These are phyloP conservation scores for Cyclopterus lumpus DNA, from an alignment of 2,797 vertebrate genomes.

Conservation along the genomic window DNA sequence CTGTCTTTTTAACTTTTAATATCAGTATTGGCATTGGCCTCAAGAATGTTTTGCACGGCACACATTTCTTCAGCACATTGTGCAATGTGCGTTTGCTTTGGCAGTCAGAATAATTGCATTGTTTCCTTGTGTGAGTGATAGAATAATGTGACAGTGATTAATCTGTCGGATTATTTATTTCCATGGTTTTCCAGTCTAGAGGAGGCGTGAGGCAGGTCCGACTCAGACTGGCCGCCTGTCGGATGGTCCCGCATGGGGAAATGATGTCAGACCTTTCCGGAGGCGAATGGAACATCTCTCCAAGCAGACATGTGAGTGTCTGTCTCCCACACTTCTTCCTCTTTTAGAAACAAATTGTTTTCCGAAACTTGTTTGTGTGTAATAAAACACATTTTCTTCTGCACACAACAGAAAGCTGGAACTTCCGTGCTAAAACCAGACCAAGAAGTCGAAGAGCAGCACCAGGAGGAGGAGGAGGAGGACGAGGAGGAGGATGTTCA, in stretches of 20 bases:
- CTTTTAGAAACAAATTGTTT: conserved; percentile 43
- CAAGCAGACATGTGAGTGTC: conserved; percentile 82
- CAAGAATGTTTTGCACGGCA: background rate
- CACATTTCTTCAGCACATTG: background rate
- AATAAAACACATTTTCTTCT: conserved; percentile 41
- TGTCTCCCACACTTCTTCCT: conserved; percentile 43
- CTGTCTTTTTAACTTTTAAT: background rate
- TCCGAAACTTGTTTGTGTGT: background rate
- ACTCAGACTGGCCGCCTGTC: conserved; percentile 85
- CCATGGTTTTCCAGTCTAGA: conserved; percentile 78
- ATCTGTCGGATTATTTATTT: conserved; percentile 45
- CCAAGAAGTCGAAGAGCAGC: conserved; percentile 28
- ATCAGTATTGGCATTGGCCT: background rate
- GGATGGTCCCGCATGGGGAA: conserved; percentile 63
- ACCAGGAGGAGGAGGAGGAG: background rate
- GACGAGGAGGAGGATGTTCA: conserved; percentile 11
- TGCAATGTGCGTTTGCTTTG: background rate
- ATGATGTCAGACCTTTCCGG: conserved; percentile 73
- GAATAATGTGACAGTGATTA: conserved; percentile 55
- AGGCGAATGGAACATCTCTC: conserved; percentile 74
- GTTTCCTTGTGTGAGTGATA: conserved; percentile 32
- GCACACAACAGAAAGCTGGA: conserved; percentile 68
- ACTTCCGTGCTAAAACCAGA: conserved; percentile 28
- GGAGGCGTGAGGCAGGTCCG: conserved; percentile 85
- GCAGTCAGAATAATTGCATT: background rate